A percentile compares a stretch with the other conserved stretches of the same genome.
Evolutionary conservation across 1,140 invertebrate species (phyloP).

Genomic region (Drepana arcuata): DNA sequence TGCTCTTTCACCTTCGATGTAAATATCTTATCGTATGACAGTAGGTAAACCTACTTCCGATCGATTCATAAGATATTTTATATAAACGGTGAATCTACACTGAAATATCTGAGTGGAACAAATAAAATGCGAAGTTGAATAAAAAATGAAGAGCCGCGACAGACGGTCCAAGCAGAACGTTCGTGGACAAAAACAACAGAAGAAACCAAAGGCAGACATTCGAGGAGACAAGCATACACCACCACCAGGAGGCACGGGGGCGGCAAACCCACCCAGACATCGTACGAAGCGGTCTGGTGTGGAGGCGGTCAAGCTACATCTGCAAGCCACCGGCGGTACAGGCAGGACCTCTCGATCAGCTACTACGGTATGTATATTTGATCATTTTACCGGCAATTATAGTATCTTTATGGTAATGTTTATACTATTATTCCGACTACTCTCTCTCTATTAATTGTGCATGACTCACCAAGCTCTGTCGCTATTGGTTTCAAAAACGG

Average conservation of each 20-base stretch:
- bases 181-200: slow-evolving; percentile 27
- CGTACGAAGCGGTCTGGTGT: slow-evolving; percentile 47
- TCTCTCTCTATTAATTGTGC: no score
- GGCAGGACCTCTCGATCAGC: slow-evolving; percentile 57
- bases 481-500: no score
- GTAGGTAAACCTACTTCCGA: slow-evolving; percentile 21
- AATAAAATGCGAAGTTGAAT: no score
- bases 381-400: no score
- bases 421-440: no score
- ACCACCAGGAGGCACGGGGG: slow-evolving; percentile 14
- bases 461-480: no score
- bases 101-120: slow-evolving; percentile 15
- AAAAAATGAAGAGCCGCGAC: slow-evolving; percentile 51
- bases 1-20: slow-evolving; percentile 39
- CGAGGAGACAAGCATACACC: slow-evolving; percentile 11
- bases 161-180: slow-evolving; percentile 24
- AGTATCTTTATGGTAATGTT: no score
- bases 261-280: slow-evolving; percentile 5
- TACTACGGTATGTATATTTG: slow-evolving; percentile 36
- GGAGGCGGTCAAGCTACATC: slow-evolving; percentile 57
- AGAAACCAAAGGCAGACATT: slow-evolving; percentile 25
- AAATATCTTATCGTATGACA: slow-evolving; percentile 59
- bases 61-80: slow-evolving; percentile 15
- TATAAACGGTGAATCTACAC: slow-evolving; percentile 11
- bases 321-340: slow-evolving; percentile 42